phyloP scores from a whole-genome alignment of 1,140 invertebrate genomes.

The Melipona quadrifasciata region DNA sequence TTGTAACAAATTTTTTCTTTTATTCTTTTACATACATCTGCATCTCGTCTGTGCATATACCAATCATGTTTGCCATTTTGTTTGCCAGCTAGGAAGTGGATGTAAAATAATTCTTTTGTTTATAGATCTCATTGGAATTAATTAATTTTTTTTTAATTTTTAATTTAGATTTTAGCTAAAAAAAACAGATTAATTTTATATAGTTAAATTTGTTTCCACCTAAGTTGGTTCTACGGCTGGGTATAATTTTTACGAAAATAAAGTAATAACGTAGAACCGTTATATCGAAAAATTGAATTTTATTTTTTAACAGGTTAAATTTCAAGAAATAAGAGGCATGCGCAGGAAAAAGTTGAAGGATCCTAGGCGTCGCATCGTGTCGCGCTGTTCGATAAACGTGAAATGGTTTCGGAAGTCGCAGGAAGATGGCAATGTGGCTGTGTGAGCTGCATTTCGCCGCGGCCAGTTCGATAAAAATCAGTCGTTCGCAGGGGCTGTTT shows the following conservation, averaged over 20 bases:
- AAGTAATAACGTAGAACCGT: neutral
- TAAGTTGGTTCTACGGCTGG: too few relatives aligned
- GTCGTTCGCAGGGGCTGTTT: constrained; percentile 60
- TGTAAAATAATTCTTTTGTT: neutral
- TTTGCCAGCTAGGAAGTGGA: neutral
- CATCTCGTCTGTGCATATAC: too few relatives aligned
- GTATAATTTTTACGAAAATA: too few relatives aligned
- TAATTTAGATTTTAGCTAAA: neutral
- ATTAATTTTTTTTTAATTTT: neutral
- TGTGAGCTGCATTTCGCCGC: constrained; percentile 64
- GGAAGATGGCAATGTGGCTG: constrained; percentile 50
- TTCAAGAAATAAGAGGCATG: neutral
- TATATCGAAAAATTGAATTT: neutral
- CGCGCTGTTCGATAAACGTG: neutral
- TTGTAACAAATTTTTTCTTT: neutral
- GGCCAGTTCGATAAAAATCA: constrained; percentile 75
- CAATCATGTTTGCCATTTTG: neutral
- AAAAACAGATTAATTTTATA: neutral
- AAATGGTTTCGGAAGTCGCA: neutral
- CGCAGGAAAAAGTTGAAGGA: neutral
- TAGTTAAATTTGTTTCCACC: too few relatives aligned
- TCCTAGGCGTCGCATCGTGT: neutral
- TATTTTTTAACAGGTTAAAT: neutral
- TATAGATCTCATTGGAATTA: neutral
- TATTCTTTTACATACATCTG: neutral